Base-by-base conservation (phyloP, 1,140 invertebrate species). In the Drosophila ercepeae region DNA sequence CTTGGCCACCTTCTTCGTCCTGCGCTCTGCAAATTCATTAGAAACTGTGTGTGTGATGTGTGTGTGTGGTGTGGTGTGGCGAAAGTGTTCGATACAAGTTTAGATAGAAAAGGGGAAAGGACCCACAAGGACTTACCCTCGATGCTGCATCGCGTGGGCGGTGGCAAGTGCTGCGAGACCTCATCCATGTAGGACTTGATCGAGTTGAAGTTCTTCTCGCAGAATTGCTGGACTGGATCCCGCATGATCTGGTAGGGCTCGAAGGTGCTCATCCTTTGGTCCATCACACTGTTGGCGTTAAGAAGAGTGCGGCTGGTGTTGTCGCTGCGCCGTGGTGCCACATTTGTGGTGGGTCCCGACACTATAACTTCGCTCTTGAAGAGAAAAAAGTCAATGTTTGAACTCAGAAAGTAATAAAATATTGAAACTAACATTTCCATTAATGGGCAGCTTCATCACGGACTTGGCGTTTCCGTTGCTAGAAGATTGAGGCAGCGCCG, bases 161-260 rank as follows among this genome's bases (percentile, higher is more conserved):
- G 94, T n/a, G 97, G 97, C 76, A 98, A 93, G 76, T 95, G 93
- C 19, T 96, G 93, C 32, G 95, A 96, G 1, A 98, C 94, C 89
- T 96, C 96, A 61, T 96, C 95, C 96, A 98, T 97, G 83, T 97
- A 98, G 5, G 93, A 93, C 91, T 97, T 97, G 42, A 98, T 98
- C 91, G 97, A 98, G 76, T 96, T 95, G 59, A 98, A 92, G 92
- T 98, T 97, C 92, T 98, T 98, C 90, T 98, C 97, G 92, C 97
- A 98, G 92, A 98, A 98, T 91, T 98, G 96, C 89, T 98, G 96
- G 13, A 98, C 96, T 1, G 97, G 97, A 91, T 98, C 97, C 21
- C 96, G 90, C 95, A 97, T 97, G 1, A 93, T 90, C 48, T 95
- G 96, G 91, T 96, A 97, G 7, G 96, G 96, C 90, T 97, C 96